phyloP scores from a whole-genome alignment of 2,113 vertebrate species.

The Malurus alboscapulatus region DNA sequence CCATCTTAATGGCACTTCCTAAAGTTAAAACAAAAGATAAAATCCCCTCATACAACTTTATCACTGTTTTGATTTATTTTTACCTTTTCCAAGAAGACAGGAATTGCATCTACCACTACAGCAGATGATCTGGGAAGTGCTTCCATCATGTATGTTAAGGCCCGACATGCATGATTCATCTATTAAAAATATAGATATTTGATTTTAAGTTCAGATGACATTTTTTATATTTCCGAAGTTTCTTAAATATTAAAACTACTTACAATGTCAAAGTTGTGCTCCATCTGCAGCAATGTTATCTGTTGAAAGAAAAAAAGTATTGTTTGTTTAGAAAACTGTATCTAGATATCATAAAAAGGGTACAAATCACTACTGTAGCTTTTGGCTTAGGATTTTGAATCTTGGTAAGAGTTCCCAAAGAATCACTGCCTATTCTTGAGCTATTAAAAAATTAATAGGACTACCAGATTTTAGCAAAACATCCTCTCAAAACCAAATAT shows the following conservation, averaged over 20 bases:
- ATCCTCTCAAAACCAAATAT: not conserved
- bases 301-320: constrained; percentile 55
- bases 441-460: not conserved
- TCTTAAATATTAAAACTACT: constrained; percentile 68
- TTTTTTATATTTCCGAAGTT: not conserved
- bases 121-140: constrained; percentile 96
- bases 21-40: not conserved
- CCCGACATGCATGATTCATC: constrained; percentile 99
- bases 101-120: constrained; percentile 97
- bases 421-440: not conserved
- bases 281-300: constrained; percentile 99
- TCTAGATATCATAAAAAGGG: not conserved
- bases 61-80: not conserved
- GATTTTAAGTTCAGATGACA: not conserved
- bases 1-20: not conserved
- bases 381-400: not conserved
- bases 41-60: not conserved
- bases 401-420: not conserved
- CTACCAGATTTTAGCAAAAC: not conserved
- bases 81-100: constrained; percentile 99
- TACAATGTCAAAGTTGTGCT: constrained; percentile 99
- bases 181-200: constrained; percentile 41
- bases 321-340: not conserved
- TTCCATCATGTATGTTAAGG: constrained; percentile 99
- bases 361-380: not conserved